Evolutionary conservation across 2,888 invertebrate genomes (phyloP).

Genomic region (Steromphala cineraria): DNA sequence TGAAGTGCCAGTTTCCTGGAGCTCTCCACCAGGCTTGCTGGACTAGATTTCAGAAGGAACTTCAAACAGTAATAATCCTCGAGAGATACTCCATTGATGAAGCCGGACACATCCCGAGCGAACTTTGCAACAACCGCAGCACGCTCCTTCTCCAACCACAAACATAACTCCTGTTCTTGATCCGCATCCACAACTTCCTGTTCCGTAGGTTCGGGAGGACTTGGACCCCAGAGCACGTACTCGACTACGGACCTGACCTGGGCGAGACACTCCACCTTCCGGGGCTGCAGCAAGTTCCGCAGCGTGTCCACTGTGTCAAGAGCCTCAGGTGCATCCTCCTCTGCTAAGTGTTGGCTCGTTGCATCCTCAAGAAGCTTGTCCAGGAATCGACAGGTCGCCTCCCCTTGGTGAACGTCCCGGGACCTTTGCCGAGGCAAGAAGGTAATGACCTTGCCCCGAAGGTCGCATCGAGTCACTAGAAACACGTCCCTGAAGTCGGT

Average conservation of each 20-base stretch:
- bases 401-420: constrained; percentile 61
- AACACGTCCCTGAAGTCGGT: constrained; percentile 63
- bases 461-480: constrained; percentile 53
- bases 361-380: constrained; percentile 56
- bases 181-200: constrained; percentile 42
- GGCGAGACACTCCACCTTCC: constrained; percentile 59
- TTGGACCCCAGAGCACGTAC: constrained; percentile 67
- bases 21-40: constrained; percentile 62
- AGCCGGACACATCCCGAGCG: constrained; percentile 49
- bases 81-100: constrained; percentile 45
- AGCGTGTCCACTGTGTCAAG: constrained; percentile 30
- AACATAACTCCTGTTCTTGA: constrained; percentile 60
- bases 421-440: constrained; percentile 64
- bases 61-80: constrained; percentile 67
- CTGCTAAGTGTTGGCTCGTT: constrained; percentile 42
- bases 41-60: constrained; percentile 66
- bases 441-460: constrained; percentile 55
- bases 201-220: constrained; percentile 8
- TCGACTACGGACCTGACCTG: constrained; percentile 64
- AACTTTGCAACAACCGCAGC: constrained; percentile 55
- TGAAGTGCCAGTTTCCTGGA: constrained; percentile 41
- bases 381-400: constrained; percentile 61
- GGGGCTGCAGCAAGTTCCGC: constrained; percentile 52
- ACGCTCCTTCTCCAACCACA: constrained; percentile 66
- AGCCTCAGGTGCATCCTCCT: constrained; percentile 37